Base-by-base conservation (phyloP, 2,888 invertebrate species). In the Phaedon cochleariae region DNA sequence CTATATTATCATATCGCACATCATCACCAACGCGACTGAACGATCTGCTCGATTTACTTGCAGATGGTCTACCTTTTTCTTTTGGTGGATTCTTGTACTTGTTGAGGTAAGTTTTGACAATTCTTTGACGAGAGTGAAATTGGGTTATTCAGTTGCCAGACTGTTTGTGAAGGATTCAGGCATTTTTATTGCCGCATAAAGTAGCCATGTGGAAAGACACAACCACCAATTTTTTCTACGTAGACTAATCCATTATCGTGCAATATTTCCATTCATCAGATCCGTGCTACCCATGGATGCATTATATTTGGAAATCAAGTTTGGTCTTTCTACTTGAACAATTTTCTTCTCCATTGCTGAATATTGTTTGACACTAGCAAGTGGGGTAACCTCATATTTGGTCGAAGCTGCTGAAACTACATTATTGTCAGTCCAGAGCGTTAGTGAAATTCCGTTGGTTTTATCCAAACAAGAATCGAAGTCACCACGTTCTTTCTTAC, bases 91-190 rank as follows among this genome's bases (percentile, higher is more conserved):
- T n/a, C n/a, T n/a, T n/a, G n/a, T n/a, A n/a, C n/a, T n/a, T 59
- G 12, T 26, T 45, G 20, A 59, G 53, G 34, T 64, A 59, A 9
- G 48, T 48, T 54, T 59, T 53, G 48, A 37, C 55, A 55, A 62
- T 46, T 49, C 49, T 48, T 55, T 31, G 54, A 54, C 21, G 29
- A 54, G 37, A 55, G n/a, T 55, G 22, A 55, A 31, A 22, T 49
- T 62, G 45, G 18, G 49, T 52, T 41, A 51, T 22, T 45, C 51
- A 41, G 26, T 29, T 34, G 21, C 59, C 22, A 34, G 51, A 59
- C 41, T 62, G 22, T 31, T 54, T 62, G n/a, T 55, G 18, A 18
- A 62, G 15, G 41, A 58, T n/a, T n/a, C n/a, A n/a, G n/a, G n/a
- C n/a, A n/a, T n/a, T n/a, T n/a, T n/a, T n/a, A n/a, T n/a, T 26